Conservation (phyloP, 2,888 invertebrate genomes). For the Scaptomyza reducta region DNA sequence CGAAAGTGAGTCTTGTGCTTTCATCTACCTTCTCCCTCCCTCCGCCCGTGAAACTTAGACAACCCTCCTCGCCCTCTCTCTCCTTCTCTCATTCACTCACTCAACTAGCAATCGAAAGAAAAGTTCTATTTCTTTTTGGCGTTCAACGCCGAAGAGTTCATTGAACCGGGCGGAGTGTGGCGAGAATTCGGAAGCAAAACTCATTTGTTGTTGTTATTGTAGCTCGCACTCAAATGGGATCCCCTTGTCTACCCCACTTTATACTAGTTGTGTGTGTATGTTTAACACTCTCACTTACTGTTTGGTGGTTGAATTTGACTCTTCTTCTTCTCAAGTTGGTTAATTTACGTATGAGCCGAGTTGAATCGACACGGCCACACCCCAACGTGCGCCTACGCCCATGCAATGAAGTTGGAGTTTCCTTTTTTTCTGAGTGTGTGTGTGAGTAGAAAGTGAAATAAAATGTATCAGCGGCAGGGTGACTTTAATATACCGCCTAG, state of each 20-base stretch:
- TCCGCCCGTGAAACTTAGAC: not conserved
- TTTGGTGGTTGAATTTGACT: constrained; percentile 3
- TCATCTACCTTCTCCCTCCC: not conserved
- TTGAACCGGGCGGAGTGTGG: constrained; percentile 49
- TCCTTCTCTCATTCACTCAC: not conserved
- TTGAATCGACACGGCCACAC: constrained; percentile 3
- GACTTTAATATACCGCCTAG: no score
- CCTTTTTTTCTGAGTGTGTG: not conserved
- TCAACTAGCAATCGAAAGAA: constrained; percentile 18
- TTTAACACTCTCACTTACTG: constrained; percentile 11
- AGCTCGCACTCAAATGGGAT: constrained; percentile 36
- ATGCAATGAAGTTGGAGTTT: constrained; percentile 21
- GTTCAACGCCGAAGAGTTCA: constrained; percentile 52
- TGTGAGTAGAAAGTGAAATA: not conserved
- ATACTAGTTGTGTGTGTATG: constrained; percentile 8
- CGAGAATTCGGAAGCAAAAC: constrained; percentile 48
- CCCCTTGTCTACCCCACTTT: constrained; percentile 33
- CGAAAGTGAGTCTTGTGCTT: constrained; percentile 64
- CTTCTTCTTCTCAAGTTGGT: constrained; percentile 45
- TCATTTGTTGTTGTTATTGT: constrained; percentile 14
- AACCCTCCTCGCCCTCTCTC: not conserved
- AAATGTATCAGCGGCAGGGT: no score
- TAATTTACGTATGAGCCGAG: constrained; percentile 47
- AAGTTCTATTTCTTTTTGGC: constrained; percentile 39
- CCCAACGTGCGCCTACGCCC: not conserved